Evolutionary conservation across 2,888 invertebrate genomes (phyloP).

Genomic region (Scrobipalpa costella): DNA sequence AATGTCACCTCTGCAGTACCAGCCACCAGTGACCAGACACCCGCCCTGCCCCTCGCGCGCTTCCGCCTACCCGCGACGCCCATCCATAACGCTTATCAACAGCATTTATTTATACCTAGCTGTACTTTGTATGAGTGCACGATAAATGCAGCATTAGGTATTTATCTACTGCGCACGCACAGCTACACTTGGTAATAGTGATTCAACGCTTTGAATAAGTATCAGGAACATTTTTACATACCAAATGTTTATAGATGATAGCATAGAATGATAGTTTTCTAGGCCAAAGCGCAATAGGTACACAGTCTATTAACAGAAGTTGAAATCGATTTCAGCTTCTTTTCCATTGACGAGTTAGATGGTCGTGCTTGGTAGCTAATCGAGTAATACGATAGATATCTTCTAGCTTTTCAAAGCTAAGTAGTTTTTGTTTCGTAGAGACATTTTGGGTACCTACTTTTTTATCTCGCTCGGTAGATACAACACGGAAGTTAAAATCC

Average conservation of each 20-base stretch:
- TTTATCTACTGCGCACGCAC: conserved; percentile 15
- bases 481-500: too few relatives aligned
- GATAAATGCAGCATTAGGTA: conserved; percentile 26
- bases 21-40: conserved; percentile 51
- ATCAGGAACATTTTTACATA: neutral
- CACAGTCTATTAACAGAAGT: neutral
- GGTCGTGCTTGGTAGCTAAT: too few relatives aligned
- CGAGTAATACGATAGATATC: too few relatives aligned
- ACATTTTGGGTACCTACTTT: too few relatives aligned
- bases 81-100: conserved; percentile 17
- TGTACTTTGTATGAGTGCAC: conserved; percentile 5
- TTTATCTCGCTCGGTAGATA: too few relatives aligned
- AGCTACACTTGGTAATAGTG: neutral
- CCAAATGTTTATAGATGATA: neutral
- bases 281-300: conserved; percentile 7
- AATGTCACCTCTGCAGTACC: conserved; percentile 69
- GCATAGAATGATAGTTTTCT: too few relatives aligned
- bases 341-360: neutral
- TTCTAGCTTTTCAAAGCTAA: neutral
- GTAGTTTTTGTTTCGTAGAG: too few relatives aligned
- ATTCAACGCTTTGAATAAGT: conserved; percentile 8
- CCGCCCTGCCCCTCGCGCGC: conserved; percentile 38
- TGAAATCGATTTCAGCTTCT: neutral
- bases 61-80: conserved; percentile 31
- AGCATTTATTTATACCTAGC: conserved; percentile 22